Base-by-base conservation (phyloP, 1,140 invertebrate species). In the Diachasmimorpha longicaudata region DNA sequence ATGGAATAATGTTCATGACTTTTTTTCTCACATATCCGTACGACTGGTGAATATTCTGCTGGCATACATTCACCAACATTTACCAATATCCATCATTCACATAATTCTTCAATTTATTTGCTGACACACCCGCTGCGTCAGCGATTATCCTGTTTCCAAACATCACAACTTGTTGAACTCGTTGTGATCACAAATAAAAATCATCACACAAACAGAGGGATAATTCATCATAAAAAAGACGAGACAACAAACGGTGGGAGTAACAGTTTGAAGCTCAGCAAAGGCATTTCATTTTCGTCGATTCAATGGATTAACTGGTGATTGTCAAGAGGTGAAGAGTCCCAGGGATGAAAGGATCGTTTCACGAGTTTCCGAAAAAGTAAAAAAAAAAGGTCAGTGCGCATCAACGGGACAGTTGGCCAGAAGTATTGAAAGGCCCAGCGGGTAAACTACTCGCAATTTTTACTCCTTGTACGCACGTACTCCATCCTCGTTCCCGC, bases 331-430 rank as follows among this genome's bases (percentile, higher is more conserved):
- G 9, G 39, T 42, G 9, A 10, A 42, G 39, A 1, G 13, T 42
- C 39, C 13, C 39, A 42, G 39, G 39, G 39, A 13, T 1, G 39
- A 42, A 42, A 42, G 11, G 39, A 42, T 6, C 31, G 31, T 31
- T 31, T 31, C 2, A 31, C 39, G 39, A 42, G 9, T 13, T 42
- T 13, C 39, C 13, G 9, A 42, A 66, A 66, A 66, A 25, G 21
- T 23, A 25, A 66, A 58, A 19, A 4, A 14, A 31, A 31, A 31
- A 31, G 31, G 31, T 6, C 31, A 31, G 55, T 63, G 10, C 36
- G 25, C 55, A 37, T 55, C 72, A 74, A 55, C 55, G 44, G 72
- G 63, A 68, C 68, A 74, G 63, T 74, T 63, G 63, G 68, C 36
- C 72, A 74, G 19, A 39, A 13, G 72, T 19, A 52, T 52, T 52